Conservation (phyloP, 2,888 invertebrate genomes). For the Plebejus argus region DNA sequence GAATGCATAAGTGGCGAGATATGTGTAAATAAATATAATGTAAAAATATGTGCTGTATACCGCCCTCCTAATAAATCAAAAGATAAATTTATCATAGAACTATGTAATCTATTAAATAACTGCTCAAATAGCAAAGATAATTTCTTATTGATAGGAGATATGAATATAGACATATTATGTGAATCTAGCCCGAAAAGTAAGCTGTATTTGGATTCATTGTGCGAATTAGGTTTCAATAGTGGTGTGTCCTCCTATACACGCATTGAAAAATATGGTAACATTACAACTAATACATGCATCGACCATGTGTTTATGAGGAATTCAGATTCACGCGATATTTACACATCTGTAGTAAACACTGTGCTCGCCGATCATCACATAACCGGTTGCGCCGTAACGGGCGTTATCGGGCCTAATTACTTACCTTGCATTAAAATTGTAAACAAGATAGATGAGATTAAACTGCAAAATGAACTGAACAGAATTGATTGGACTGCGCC, state of each 20-base stretch:
- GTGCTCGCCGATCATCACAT: constrained; percentile 6
- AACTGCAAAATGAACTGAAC: constrained; percentile 10
- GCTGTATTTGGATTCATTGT: neutral
- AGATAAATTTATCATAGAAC: neutral
- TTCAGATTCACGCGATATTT: neutral
- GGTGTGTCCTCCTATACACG: neutral
- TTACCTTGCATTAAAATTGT: neutral
- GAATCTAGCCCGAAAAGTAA: neutral
- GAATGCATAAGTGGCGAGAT: neutral
- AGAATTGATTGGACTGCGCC: neutral
- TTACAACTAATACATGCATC: constrained; percentile 5
- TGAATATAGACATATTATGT: neutral
- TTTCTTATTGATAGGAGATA: neutral
- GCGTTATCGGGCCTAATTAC: neutral
- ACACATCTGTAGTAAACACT: constrained; percentile 10
- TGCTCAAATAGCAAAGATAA: neutral
- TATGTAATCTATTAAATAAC: neutral
- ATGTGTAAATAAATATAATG: neutral
- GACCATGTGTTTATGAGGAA: constrained; percentile 2
- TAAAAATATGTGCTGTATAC: constrained; percentile 14
- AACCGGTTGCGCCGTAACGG: neutral
- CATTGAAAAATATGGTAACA: neutral
- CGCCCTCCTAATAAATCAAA: neutral
- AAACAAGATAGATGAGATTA: constrained; percentile 10
- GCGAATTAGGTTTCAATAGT: neutral